Evolutionary conservation across 1,140 invertebrate species (phyloP).

Genomic region (Adelges cooleyi): DNA sequence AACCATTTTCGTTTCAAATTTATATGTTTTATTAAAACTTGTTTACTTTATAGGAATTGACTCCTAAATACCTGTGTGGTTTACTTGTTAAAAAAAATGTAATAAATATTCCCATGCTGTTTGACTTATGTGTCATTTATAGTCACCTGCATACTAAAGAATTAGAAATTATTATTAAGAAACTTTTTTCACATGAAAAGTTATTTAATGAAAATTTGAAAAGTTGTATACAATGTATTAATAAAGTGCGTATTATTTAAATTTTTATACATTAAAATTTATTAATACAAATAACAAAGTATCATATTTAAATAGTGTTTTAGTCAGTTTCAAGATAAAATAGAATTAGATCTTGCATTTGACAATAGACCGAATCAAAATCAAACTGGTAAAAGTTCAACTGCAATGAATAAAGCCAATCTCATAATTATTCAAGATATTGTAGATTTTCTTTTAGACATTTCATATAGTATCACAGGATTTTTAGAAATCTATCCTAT

Average conservation of each 20-base stretch:
- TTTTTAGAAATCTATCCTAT: constrained; percentile 10
- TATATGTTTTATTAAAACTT: too few relatives aligned
- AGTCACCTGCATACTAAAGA: not conserved
- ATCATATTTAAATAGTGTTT: not conserved
- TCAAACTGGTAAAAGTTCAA: not conserved
- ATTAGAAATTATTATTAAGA: not conserved
- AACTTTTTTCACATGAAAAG: constrained; percentile 1
- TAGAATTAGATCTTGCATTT: constrained; percentile 6
- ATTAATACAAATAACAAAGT: not conserved
- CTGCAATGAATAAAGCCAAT: not conserved
- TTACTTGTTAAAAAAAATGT: constrained; percentile 1
- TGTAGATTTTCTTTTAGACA: constrained; percentile 11
- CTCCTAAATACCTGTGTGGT: not conserved
- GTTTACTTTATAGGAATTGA: not conserved
- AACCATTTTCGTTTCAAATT: not conserved
- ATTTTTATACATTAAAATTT: too few relatives aligned
- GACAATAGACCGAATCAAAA: not conserved
- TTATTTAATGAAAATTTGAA: constrained; percentile 7
- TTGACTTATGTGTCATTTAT: constrained; percentile 7
- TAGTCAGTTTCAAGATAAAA: constrained; percentile 14
- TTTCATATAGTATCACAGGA: constrained; percentile 4
- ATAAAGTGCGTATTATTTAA: constrained; percentile 9
- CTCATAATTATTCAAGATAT: not conserved
- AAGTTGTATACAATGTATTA: not conserved
- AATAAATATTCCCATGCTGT: constrained; percentile 5